Evolutionary conservation across 2,888 invertebrate species (phyloP).

Genomic region (Xestia c-nigrum): DNA sequence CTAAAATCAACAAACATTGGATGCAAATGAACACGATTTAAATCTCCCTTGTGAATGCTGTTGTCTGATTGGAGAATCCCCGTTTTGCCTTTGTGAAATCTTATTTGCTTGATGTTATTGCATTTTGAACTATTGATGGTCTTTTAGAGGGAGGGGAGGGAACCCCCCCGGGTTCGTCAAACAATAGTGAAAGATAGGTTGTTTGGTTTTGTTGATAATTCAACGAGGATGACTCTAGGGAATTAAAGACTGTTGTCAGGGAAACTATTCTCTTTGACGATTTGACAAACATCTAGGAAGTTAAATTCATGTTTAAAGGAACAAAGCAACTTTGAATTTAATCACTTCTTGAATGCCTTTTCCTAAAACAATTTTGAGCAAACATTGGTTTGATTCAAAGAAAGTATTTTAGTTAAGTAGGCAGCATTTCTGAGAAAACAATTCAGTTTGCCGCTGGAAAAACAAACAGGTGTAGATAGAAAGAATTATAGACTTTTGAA

Average conservation of each 20-base stretch:
- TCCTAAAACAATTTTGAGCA: background rate
- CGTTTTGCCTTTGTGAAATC: constrained; percentile 61
- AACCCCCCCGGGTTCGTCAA: background rate
- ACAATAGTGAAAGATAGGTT: background rate
- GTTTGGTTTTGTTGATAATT: background rate
- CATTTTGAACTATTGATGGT: constrained; percentile 54
- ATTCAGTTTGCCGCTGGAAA: background rate
- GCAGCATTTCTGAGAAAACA: background rate
- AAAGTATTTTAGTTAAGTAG: background rate
- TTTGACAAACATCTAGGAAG: background rate
- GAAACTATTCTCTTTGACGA: background rate
- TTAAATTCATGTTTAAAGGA: too few relatives aligned
- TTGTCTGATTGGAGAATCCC: constrained; percentile 59
- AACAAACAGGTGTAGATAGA: background rate
- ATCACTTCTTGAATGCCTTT: background rate
- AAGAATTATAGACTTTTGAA: background rate
- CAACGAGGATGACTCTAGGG: background rate
- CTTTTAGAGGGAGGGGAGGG: background rate
- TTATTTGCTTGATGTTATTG: constrained; percentile 68
- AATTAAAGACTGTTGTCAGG: background rate
- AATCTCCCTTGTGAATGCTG: constrained; percentile 41
- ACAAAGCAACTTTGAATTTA: background rate
- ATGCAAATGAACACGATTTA: constrained; percentile 52
- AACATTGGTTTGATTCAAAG: background rate
- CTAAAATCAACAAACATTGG: constrained; percentile 53